These are phyloP conservation scores for Kryptolebias ocellatus DNA, from an alignment of 2,797 vertebrate species.

Conservation along the genomic window DNA sequence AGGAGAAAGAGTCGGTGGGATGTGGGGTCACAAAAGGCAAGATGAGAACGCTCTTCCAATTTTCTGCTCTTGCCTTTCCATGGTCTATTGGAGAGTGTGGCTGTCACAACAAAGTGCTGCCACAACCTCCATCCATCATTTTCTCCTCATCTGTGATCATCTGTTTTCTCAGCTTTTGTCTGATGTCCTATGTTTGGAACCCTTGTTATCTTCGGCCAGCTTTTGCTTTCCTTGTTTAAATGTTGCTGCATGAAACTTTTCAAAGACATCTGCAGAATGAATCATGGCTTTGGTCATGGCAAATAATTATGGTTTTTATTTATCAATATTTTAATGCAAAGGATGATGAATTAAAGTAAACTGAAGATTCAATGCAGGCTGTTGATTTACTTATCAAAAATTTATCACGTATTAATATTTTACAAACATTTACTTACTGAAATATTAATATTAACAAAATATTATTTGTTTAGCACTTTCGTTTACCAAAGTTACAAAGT, in stretches of 20 bases:
- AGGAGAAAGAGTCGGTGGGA: slow-evolving; percentile 37
- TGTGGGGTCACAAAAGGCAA: slow-evolving; percentile 37
- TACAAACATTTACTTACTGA: too few relatives aligned
- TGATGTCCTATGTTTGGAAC: slow-evolving; percentile 14
- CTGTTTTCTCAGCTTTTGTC: slow-evolving; percentile 31
- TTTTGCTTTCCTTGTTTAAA: slow-evolving; percentile 16
- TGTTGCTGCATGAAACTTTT: slow-evolving; percentile 5
- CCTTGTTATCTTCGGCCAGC: slow-evolving; percentile 18
- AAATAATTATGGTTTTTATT: too few relatives aligned
- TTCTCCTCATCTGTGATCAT: slow-evolving; percentile 46
- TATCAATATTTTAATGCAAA: too few relatives aligned
- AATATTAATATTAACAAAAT: too few relatives aligned
- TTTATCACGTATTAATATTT: too few relatives aligned
- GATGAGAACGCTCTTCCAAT: slow-evolving; percentile 41
- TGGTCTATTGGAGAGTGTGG: slow-evolving; percentile 46
- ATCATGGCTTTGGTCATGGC: background rate
- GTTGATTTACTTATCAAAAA: too few relatives aligned
- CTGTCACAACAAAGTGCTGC: slow-evolving; percentile 30
- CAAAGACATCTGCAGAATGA: background rate
- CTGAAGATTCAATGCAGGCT: too few relatives aligned
- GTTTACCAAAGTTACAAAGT: too few relatives aligned
- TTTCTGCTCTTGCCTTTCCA: slow-evolving; percentile 56
- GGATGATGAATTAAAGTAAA: too few relatives aligned
- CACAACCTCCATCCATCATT: slow-evolving; percentile 70
- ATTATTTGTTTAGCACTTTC: too few relatives aligned